Conservation (phyloP, 2,888 invertebrate genomes). For the Drosophila subquinaria region DNA sequence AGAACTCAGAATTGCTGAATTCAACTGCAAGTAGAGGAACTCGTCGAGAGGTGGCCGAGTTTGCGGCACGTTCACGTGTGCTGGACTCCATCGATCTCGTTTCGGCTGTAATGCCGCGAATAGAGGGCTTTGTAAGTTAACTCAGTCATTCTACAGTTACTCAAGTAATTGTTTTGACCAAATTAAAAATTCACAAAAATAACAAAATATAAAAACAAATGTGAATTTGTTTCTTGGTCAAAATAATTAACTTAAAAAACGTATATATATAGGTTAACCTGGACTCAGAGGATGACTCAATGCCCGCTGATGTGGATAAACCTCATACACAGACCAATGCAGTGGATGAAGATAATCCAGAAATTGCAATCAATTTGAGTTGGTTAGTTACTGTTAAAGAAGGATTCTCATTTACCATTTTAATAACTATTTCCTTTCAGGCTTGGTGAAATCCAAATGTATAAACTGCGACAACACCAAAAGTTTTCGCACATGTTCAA, state of each 20-base stretch:
- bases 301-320: background rate
- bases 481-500: constrained; percentile 79
- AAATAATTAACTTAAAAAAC: too few relatives aligned
- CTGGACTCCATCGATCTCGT: constrained; percentile 75
- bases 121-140: constrained; percentile 74
- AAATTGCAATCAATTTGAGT: constrained; percentile 72
- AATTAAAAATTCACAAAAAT: too few relatives aligned
- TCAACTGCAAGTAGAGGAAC: background rate
- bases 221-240: too few relatives aligned
- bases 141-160: too few relatives aligned
- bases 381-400: constrained; percentile 49
- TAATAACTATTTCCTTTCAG: constrained; percentile 35
- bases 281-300: constrained; percentile 65
- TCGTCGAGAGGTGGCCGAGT: constrained; percentile 51
- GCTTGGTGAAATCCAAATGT: constrained; percentile 75
- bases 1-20: background rate
- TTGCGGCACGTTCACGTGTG: constrained; percentile 64
- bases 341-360: constrained; percentile 77
- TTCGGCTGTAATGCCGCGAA: constrained; percentile 67
- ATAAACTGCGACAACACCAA: constrained; percentile 78
- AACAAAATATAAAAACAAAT: too few relatives aligned
- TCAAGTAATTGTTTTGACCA: too few relatives aligned
- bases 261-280: constrained; percentile 59
- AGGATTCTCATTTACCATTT: background rate
- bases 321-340: constrained; percentile 3